Conservation (phyloP, 2,888 invertebrate genomes). For the Drosophila mayaguana region DNA sequence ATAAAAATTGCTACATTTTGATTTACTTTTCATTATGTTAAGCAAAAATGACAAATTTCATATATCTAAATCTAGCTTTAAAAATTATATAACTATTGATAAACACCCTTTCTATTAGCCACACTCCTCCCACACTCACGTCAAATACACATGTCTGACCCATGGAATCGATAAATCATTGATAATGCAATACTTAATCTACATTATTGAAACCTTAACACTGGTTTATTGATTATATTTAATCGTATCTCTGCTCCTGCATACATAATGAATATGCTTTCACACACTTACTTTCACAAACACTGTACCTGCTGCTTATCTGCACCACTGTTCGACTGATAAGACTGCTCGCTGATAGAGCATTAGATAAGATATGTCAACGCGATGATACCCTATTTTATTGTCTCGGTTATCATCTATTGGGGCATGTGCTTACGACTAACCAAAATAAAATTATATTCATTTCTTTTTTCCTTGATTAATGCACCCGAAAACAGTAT, state of each 20-base stretch:
- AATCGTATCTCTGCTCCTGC: conserved; percentile 8
- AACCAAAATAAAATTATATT: conserved; percentile 16
- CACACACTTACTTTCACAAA: conserved; percentile 41
- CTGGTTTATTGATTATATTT: conserved; percentile 31
- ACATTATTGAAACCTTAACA: conserved; percentile 26
- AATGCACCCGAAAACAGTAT: conserved; percentile 41
- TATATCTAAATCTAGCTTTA: not conserved
- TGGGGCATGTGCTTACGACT: conserved; percentile 12
- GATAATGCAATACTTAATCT: conserved; percentile 24
- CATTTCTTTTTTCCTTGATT: conserved; percentile 16
- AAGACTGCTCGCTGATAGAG: conserved; percentile 29
- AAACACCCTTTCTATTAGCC: not conserved
- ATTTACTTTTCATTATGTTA: not conserved
- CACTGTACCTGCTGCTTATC: conserved; percentile 57
- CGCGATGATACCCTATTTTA: conserved; percentile 37
- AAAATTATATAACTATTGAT: not conserved
- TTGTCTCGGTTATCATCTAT: conserved; percentile 32
- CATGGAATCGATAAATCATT: conserved; percentile 46
- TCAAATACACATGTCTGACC: not conserved
- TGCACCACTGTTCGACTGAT: conserved; percentile 20
- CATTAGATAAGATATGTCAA: conserved; percentile 49
- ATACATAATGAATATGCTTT: conserved; percentile 8
- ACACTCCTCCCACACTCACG: not conserved
- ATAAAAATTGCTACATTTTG: too few species aligned
- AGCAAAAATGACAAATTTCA: not conserved